A percentile compares a stretch with the other conserved stretches of the same genome.
phyloP scores from a whole-genome alignment of 2,797 vertebrate species.

The Sciurus carolinensis region DNA sequence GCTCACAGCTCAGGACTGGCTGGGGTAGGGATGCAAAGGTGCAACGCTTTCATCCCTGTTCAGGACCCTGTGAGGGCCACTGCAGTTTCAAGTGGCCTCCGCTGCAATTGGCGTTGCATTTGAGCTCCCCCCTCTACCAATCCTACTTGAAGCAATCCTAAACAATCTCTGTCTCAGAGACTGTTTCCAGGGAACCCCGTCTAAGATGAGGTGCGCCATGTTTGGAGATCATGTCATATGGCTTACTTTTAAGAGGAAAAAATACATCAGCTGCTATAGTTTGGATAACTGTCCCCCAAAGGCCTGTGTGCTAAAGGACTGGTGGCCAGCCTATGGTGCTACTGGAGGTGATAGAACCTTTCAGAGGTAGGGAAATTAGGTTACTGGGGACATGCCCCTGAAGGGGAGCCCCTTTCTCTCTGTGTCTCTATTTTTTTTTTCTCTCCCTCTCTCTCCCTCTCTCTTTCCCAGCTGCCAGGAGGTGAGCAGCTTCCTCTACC shows the following conservation, averaged over 20 bases:
- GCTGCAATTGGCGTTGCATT: too few species aligned
- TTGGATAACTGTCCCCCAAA: background rate
- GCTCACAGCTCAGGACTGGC: background rate
- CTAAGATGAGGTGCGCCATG: constrained; percentile 20
- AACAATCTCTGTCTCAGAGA: background rate
- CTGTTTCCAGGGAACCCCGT: constrained; percentile 22
- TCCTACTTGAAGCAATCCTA: background rate
- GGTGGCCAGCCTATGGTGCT: background rate
- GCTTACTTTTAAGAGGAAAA: constrained; percentile 28
- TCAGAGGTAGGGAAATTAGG: background rate
- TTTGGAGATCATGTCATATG: background rate
- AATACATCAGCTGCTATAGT: background rate
- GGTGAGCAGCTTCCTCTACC: background rate
- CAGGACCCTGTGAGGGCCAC: background rate
- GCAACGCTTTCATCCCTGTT: background rate
- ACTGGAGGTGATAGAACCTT: background rate
- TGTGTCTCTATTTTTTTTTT: background rate
- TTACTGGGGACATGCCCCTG: too few species aligned
- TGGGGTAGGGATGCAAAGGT: background rate
- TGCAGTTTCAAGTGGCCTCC: background rate
- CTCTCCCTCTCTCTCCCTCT: background rate
- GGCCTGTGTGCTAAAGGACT: background rate
- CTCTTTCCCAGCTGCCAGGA: background rate
- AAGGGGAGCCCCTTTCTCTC: too few species aligned
- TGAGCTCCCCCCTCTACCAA: background rate